A percentile compares a stretch with the other conserved stretches of the same genome.
phyloP scores from a whole-genome alignment of 2,888 invertebrate genomes.

The Tenthredo distinguenda region DNA sequence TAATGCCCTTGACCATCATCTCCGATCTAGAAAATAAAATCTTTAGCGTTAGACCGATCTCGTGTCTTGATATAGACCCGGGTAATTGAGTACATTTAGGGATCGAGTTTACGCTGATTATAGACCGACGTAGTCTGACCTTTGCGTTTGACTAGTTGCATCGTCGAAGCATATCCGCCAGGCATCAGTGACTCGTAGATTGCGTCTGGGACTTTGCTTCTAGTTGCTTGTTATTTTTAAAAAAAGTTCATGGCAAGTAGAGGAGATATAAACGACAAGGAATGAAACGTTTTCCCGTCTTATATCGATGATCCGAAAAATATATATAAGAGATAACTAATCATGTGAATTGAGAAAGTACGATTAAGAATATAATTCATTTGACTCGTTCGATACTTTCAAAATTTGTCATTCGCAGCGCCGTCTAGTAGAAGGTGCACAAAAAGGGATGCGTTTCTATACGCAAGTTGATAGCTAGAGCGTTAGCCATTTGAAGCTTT shows the following conservation, averaged over 20 bases:
- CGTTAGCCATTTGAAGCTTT: conserved; percentile 32
- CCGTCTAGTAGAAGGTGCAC: conserved; percentile 18
- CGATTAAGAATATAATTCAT: not conserved
- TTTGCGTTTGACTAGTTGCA: conserved; percentile 50
- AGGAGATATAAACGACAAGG: not conserved
- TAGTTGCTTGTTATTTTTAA: not conserved
- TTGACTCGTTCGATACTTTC: not conserved
- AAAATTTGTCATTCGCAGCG: not conserved
- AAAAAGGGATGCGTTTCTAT: conserved; percentile 39
- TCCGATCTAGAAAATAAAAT: conserved; percentile 7
- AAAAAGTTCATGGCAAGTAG: not conserved
- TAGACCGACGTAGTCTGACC: conserved; percentile 33
- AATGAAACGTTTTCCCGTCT: not conserved
- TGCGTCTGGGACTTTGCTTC: not conserved
- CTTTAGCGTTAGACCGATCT: not conserved
- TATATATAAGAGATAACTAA: not conserved
- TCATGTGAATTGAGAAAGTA: not conserved
- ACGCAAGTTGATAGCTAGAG: conserved; percentile 4
- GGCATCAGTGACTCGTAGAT: conserved; percentile 41
- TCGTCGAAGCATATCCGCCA: conserved; percentile 50
- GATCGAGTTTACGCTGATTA: conserved; percentile 47
- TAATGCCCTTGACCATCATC: conserved; percentile 11
- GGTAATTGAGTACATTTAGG: conserved; percentile 40
- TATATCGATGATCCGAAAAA: not conserved
- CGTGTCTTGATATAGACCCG: conserved; percentile 29